These are phyloP conservation scores for Oreochromis mossambicus DNA, from an alignment of 2,797 vertebrate species.

Conservation along the genomic window DNA sequence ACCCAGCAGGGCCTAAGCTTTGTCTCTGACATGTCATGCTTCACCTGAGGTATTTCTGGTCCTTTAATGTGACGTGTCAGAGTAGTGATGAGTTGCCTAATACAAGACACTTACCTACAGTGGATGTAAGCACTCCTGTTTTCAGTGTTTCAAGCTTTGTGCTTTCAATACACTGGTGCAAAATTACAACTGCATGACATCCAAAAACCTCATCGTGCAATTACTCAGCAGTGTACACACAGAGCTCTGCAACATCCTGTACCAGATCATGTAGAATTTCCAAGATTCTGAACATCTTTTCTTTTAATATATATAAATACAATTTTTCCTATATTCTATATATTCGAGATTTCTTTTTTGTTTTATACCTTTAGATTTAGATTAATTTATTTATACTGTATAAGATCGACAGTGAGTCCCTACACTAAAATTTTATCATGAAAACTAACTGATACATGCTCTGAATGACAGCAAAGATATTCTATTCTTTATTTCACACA, in stretches of 20 bases:
- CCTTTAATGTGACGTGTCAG: no score
- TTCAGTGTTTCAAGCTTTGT: background rate
- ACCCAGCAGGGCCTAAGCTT: no score
- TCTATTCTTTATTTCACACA: no score
- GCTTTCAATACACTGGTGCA: background rate
- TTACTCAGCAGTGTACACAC: background rate
- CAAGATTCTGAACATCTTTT: background rate
- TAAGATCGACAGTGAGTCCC: background rate
- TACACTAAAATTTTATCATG: no score
- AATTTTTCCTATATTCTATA: background rate
- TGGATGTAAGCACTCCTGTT: background rate
- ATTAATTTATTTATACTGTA: background rate
- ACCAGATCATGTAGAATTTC: background rate
- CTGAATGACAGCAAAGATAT: no score
- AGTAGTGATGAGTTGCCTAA: no score
- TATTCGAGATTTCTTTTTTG: background rate
- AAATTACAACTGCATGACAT: background rate
- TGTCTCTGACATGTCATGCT: no score
- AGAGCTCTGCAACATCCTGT: background rate
- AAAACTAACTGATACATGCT: no score
- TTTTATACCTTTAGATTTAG: background rate
- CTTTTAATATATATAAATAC: background rate
- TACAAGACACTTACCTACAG: background rate
- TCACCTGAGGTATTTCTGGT: no score
- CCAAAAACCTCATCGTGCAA: background rate